Evolutionary conservation across 2,113 vertebrate genomes (phyloP).

Genomic region (Elaphurus davidianus): DNA sequence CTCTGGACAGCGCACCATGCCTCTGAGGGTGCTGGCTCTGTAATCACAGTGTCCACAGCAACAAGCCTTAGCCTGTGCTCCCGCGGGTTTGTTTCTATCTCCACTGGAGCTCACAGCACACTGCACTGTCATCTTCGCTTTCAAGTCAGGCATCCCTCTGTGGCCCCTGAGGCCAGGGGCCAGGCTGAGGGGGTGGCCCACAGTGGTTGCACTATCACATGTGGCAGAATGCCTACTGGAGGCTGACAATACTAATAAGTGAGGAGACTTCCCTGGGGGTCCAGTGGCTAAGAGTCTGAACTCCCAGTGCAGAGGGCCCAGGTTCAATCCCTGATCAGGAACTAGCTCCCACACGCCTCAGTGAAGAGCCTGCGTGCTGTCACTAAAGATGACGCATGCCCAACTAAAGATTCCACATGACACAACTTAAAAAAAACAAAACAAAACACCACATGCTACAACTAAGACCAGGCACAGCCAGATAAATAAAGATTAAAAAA

Average conservation of each 20-base stretch:
- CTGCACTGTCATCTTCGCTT: not conserved
- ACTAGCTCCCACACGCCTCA: not conserved
- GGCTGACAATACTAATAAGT: not conserved
- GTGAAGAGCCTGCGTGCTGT: rapidly evolving
- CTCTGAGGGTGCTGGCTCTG: not conserved
- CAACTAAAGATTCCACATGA: not conserved
- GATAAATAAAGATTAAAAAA: not conserved
- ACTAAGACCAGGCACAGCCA: not conserved
- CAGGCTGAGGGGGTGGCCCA: not conserved
- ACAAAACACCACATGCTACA: not conserved
- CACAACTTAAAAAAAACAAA: not conserved
- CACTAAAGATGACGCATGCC: not conserved
- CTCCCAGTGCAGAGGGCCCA: not conserved
- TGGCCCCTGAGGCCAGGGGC: not conserved
- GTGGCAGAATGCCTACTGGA: not conserved
- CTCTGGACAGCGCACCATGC: rapidly evolving
- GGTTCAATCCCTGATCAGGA: not conserved
- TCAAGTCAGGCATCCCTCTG: not conserved
- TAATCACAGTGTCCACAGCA: rapidly evolving
- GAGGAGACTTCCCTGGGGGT: not conserved
- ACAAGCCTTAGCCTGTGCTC: no score
- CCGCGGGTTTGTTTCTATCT: not conserved
- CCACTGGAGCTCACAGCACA: not conserved
- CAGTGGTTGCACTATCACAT: rapidly evolving
- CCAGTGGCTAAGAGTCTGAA: not conserved